Evolutionary conservation across 30 jellyfish, hydroid and myxozoan genomes (phyloP), one percentile per base, ranked within the genome.

Genomic region (Pelagia noctiluca): DNA sequence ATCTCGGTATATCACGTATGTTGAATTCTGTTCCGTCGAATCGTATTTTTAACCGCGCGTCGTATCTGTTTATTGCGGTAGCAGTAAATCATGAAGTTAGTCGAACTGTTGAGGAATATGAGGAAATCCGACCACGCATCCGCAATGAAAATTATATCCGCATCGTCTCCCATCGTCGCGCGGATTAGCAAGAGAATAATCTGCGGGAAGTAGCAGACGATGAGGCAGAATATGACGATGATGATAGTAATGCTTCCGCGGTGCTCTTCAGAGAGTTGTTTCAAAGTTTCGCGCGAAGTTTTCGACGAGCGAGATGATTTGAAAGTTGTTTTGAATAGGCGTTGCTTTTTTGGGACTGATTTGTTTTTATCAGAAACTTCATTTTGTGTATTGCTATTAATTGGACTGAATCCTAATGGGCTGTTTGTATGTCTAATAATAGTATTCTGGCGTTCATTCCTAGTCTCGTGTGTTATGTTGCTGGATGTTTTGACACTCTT

Each of bases 61-160:
- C 89, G 89, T 31, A 79, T 79, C 23, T 79, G 82, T 26, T 29
- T 63, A 2, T 81, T 72, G n/a, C 82, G 42, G 5, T 63, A 37
- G 62, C 89, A 79, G 63, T 79, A 79, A 19, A 79, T 26, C 16
- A 79, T 11, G 1, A 82, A 82, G 35, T 79, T 79, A 19, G 65
- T 22, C 30, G 52, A 18, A 31, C 89, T 79, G 74, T 79, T 79
- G 26, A 63, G n/a, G 34, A 21, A 79, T 38, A 79, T 79, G 29
- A 79, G 22, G 35, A 79, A 49, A 22, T 79, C 89, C 46, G 89
- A 81, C 89, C 89, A 79, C 21, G 89, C 82, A 29, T 79, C 89
- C 2, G 70, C 89, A 12, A 79, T 35, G 46, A 63, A 50, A 16
- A 79, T 82, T 18, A 79, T 21, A 31, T 50, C 89, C 42, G 22